These are phyloP conservation scores for Chrysopilus asiliformis DNA, from an alignment of 2,888 invertebrate genomes.

Conservation along the genomic window DNA sequence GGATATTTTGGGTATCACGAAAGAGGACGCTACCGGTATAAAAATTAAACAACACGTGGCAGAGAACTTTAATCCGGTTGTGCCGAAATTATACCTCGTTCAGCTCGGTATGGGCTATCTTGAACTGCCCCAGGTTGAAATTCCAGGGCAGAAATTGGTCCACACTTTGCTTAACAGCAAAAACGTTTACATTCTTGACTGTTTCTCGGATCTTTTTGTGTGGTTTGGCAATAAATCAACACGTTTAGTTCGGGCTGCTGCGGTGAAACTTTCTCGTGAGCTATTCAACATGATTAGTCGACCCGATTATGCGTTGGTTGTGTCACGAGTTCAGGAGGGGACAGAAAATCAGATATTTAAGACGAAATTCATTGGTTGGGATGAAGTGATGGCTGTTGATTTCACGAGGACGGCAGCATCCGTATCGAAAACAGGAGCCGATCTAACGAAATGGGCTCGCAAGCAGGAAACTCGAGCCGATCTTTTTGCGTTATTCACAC, in stretches of 20 bases:
- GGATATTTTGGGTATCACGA: slow-evolving; percentile 45
- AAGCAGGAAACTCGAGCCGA: slow-evolving; percentile 87
- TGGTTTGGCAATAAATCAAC: slow-evolving; percentile 99
- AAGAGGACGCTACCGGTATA: slow-evolving; percentile 30
- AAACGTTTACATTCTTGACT: slow-evolving; percentile 93
- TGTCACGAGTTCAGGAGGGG: slow-evolving; percentile 83
- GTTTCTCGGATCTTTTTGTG: slow-evolving; percentile 84
- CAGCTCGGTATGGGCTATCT: slow-evolving; percentile 97
- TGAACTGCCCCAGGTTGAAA: slow-evolving; percentile 86
- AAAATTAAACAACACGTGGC: slow-evolving; percentile 32
- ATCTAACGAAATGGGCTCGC: slow-evolving; percentile 82
- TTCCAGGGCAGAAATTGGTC: slow-evolving; percentile 59
- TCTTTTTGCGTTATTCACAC: slow-evolving; percentile 88
- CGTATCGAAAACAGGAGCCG: slow-evolving; percentile 90
- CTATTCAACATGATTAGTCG: slow-evolving; percentile 88
- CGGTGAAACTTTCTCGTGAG: slow-evolving; percentile 93
- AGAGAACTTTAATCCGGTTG: slow-evolving; percentile 23
- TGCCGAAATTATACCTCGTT: slow-evolving; percentile 81
- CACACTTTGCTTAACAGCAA: slow-evolving; percentile 72
- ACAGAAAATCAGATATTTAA: slow-evolving; percentile 90
- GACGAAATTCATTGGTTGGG: slow-evolving; percentile 94
- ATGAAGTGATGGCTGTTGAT: slow-evolving; percentile 97
- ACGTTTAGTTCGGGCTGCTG: slow-evolving; percentile 85
- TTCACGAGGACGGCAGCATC: slow-evolving; percentile 97
- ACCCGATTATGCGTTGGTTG: slow-evolving; percentile 75